Base-by-base conservation (phyloP, 2,888 invertebrate genomes). In the Leptinotarsa rubiginosa region DNA sequence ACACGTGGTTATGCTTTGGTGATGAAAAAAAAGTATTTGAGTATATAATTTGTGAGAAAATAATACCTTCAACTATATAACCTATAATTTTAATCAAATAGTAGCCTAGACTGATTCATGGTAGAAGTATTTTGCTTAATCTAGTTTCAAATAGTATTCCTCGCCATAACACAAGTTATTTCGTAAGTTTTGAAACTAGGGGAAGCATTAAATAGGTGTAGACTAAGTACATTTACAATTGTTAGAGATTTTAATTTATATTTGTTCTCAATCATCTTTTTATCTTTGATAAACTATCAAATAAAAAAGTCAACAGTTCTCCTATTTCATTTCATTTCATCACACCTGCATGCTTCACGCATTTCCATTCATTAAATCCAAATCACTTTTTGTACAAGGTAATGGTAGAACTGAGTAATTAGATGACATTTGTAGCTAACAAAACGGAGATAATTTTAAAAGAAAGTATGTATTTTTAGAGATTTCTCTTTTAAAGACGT, bases 241-340 rank as follows among this genome's bases (percentile, higher is more conserved):
- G 66, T 31, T 67, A 20, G 10, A 50, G 22, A 22, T 68, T 68
- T 68, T 25, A 47, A 41, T 54, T 25, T 68, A 54, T 54, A 47
- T 7, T 52, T 54, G 18, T 41, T 68, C 41, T 20, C 54, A 54
- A 68, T 67, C 18, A 50, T 31, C 20, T 59, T 59, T 25, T 59
- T 41, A 59, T 16, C 20, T 25, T 59, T 18, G 52, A 52, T 52
- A 18, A 52, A 59, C 25, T 56, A 20, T 56, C 59, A 54, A 68
- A 54, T 54, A 68, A 68, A 13, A 41, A 68, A 31, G 50, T 68
- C 52, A 4, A 54, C 52, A 31, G 31, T 18, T 25, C 41, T 18
- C n/a, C 47, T 68, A 68, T 68, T 68, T 68, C 68, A 68, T 67
- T 41, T 41, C 41, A 41, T 41, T 41, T 41, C 41, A 41, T 41